Base-by-base conservation (phyloP, 2,888 invertebrate genomes). In the Acronicta psi region DNA sequence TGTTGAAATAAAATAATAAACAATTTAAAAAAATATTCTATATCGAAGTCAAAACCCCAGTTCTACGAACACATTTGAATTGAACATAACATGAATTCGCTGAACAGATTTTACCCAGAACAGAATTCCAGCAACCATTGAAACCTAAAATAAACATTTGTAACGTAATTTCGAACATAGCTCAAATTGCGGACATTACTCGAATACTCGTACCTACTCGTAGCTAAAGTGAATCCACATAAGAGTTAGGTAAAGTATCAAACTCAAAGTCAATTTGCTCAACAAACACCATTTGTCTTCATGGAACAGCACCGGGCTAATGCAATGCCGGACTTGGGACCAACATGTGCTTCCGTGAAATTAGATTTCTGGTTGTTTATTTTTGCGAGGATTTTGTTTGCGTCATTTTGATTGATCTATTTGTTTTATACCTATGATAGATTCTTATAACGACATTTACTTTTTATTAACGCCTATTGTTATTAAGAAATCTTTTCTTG, bases 251-350 rank as follows among this genome's bases (percentile, higher is more conserved):
- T 66, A 77, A 80, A 77, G 76, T 79, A 77, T 80, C 77, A 72
- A 75, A 77, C 72, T 74, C 69, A 64, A 75, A 82, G 78, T 82
- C 78, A 78, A 80, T 82, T 83, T 78, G 70, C 63, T 55, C 65
- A 74, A 72, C 79, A 81, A 83, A 81, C 74, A 81, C 73, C 74
- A 77, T 82, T 80, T 81, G 77, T 81, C 79, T 81, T 71, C 46
- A 52, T 49, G 46, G 63, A 63, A 58, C 65, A 58, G 62, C 34
- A 56, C 66, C 63, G 61, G 61, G 54, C 76, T 80, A 71, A 75
- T 80, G 75, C 73, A 70, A 64, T 72, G 67, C 59, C 44, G 61
- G 75, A 72, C 63, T 61, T 49, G 16, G 34, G 41, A 51, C 45
- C 56, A 29, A 43, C 64, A 63, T 69, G 57, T 59, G 59, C 44